These are phyloP conservation scores for Lordiphosa clarofinis DNA, from an alignment of 1,140 invertebrate genomes.

Conservation along the genomic window DNA sequence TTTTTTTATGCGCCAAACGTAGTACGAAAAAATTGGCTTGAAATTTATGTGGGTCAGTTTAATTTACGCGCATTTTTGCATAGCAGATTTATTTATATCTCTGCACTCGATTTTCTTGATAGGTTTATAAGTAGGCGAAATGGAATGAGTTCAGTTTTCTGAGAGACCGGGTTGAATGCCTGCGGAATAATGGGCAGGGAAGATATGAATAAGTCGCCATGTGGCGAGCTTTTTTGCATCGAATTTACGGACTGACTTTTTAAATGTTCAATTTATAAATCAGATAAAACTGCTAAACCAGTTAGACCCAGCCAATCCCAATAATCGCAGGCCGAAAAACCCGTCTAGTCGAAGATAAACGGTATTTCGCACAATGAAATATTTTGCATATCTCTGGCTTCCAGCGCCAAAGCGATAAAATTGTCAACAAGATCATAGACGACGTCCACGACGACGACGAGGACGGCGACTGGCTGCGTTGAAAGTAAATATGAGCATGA, in stretches of 20 bases:
- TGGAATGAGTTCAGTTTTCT: constrained; percentile 29
- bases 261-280: constrained; percentile 6
- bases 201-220: too few relatives aligned
- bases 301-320: background rate
- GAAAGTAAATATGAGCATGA: constrained; percentile 78
- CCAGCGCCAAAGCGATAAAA: constrained; percentile 64
- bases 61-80: constrained; percentile 63
- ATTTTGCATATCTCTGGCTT: constrained; percentile 74
- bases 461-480: constrained; percentile 54
- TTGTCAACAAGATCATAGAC: constrained; percentile 78
- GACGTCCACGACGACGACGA: constrained; percentile 35
- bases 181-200: too few relatives aligned
- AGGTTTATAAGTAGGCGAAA: constrained; percentile 15
- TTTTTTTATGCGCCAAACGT: constrained; percentile 64
- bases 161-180: background rate
- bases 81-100: constrained; percentile 59
- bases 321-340: constrained; percentile 7
- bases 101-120: constrained; percentile 36
- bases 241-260: constrained; percentile 11
- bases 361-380: constrained; percentile 70
- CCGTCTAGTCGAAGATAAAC: constrained; percentile 46
- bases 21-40: constrained; percentile 45
- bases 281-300: background rate
- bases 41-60: constrained; percentile 76
- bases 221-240: too few relatives aligned